Evolutionary conservation across 2,888 invertebrate genomes (phyloP).

Genomic region (Xanthorhoe spadicearia): DNA sequence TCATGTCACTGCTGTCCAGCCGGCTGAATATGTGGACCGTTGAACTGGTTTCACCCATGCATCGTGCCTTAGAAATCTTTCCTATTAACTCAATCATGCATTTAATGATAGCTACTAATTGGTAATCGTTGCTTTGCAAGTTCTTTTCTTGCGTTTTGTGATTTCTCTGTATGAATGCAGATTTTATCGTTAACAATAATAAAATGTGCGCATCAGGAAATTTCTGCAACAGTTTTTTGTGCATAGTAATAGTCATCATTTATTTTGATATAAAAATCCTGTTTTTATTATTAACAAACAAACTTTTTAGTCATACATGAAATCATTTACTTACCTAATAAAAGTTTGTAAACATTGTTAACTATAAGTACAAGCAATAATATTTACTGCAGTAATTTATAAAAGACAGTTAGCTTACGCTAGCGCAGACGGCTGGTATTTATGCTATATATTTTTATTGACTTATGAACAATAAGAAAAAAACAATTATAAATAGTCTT

Average conservation of each 20-base stretch:
- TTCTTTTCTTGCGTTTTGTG: constrained; percentile 26
- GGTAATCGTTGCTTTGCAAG: constrained; percentile 45
- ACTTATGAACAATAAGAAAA: no score
- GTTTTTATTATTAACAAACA: not conserved
- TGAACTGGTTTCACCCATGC: constrained; percentile 78
- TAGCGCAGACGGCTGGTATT: no score
- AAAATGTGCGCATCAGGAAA: not conserved
- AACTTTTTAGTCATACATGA: no score
- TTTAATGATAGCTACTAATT: constrained; percentile 69
- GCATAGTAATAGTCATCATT: not conserved
- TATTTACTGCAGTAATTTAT: not conserved
- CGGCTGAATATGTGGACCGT: constrained; percentile 80
- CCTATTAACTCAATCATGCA: constrained; percentile 80
- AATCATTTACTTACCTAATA: no score
- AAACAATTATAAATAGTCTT: no score
- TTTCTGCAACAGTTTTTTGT: not conserved
- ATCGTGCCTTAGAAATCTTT: constrained; percentile 59
- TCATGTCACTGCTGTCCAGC: constrained; percentile 75
- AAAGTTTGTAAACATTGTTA: no score
- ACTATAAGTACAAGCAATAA: not conserved
- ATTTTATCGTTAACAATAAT: constrained; percentile 5
- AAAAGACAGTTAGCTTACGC: no score
- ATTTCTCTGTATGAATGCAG: constrained; percentile 22
- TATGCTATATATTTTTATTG: no score
- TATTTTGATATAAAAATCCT: not conserved